These are phyloP conservation scores for Trematocara macrostoma DNA, from an alignment of 2,113 vertebrate species.

Conservation along the genomic window DNA sequence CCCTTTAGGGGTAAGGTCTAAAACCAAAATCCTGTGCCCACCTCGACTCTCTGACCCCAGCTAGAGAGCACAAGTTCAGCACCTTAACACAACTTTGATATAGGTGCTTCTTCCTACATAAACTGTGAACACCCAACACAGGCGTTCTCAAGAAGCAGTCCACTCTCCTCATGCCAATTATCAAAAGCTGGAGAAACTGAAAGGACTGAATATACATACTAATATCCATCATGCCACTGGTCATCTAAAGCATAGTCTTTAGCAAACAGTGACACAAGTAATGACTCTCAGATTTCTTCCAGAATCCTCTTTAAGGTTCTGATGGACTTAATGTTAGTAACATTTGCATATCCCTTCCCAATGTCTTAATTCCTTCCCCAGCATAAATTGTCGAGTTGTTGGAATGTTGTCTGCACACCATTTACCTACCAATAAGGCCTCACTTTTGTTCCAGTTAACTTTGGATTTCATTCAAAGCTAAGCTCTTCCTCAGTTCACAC, in stretches of 20 bases:
- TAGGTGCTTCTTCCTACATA: not conserved
- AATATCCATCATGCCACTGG: not conserved
- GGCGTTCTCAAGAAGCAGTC: not conserved
- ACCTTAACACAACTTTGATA: not conserved
- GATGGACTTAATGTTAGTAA: not conserved
- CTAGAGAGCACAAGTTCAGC: not conserved
- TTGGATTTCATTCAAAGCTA: not conserved
- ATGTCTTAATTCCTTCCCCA: not conserved
- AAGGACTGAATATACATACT: not conserved
- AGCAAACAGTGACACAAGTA: not conserved
- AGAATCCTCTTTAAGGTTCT: not conserved
- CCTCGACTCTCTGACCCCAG: not conserved
- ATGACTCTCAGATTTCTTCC: not conserved
- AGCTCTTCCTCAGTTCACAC: not conserved
- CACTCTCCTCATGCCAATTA: not conserved
- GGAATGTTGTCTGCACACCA: not conserved
- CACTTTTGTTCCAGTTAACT: not conserved
- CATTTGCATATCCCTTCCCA: not conserved
- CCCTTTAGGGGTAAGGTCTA: not conserved
- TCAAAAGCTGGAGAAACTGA: not conserved
- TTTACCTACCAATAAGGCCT: not conserved
- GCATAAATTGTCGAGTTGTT: not conserved
- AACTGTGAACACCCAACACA: not conserved
- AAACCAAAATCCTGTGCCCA: not conserved
- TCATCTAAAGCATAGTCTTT: not conserved